Percentiles rank a stretch among this genome's conserved stretches.
phyloP scores from a whole-genome alignment of 2,113 vertebrate genomes.

The Suncus etruscus region DNA sequence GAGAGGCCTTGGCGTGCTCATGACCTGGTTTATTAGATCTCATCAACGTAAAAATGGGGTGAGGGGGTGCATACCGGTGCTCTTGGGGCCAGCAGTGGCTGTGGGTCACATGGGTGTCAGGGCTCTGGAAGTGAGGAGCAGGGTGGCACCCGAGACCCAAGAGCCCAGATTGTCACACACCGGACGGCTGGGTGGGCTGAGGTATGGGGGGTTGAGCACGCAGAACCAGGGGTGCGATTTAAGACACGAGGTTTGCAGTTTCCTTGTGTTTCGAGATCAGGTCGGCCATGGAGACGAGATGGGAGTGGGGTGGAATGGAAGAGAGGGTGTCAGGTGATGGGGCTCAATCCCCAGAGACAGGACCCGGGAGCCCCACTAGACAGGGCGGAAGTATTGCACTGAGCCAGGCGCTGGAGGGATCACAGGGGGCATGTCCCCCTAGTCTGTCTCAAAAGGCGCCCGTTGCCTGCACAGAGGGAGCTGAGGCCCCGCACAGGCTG shows the following conservation, averaged over 20 bases:
- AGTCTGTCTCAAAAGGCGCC: slow-evolving; percentile 45
- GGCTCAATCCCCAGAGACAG: neutral
- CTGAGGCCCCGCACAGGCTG: too few species aligned
- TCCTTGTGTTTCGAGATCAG: slow-evolving; percentile 58
- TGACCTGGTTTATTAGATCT: slow-evolving; percentile 81
- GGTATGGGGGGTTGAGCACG: slow-evolving; percentile 13
- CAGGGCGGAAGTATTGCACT: slow-evolving; percentile 76
- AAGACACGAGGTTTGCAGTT: slow-evolving; percentile 69
- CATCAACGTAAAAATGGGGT: slow-evolving; percentile 72
- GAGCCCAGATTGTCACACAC: slow-evolving; percentile 73
- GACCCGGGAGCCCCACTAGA: neutral
- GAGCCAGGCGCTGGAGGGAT: slow-evolving; percentile 61
- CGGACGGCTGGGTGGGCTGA: neutral
- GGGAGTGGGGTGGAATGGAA: neutral
- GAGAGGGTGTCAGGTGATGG: too few species aligned
- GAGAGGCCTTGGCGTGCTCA: neutral
- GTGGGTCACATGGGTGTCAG: slow-evolving; percentile 20
- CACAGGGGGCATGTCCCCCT: neutral
- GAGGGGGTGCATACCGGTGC: slow-evolving; percentile 21
- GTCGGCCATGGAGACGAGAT: slow-evolving; percentile 57
- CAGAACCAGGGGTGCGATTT: neutral
- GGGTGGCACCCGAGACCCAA: neutral
- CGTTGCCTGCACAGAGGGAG: slow-evolving; percentile 57
- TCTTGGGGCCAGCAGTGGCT: slow-evolving; percentile 52
- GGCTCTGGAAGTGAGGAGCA: slow-evolving; percentile 8